Evolutionary conservation across 2,888 invertebrate species (phyloP).

Genomic region (Criorhina ranunculi): DNA sequence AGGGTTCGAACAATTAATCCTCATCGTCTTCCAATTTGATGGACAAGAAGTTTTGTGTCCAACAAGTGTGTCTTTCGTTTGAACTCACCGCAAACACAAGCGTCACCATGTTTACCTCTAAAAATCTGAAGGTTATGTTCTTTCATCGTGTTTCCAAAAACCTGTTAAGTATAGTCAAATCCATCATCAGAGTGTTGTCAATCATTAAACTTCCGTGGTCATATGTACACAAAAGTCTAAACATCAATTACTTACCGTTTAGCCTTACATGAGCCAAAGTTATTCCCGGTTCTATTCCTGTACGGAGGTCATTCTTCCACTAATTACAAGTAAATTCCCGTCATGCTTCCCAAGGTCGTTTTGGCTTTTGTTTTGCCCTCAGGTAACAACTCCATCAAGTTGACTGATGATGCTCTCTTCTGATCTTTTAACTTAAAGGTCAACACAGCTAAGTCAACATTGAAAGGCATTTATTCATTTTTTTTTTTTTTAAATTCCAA

Average conservation of each 20-base stretch:
- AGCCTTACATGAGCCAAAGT: not conserved
- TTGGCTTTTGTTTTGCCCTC: slow-evolving; percentile 11
- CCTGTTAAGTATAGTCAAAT: not conserved
- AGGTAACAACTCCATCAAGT: not conserved
- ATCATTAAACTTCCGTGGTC: not conserved
- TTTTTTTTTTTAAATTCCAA: too few species aligned
- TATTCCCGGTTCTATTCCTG: not conserved
- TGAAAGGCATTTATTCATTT: not conserved
- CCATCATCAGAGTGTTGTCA: not conserved
- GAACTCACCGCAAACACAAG: too few species aligned
- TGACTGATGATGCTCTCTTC: slow-evolving; percentile 26
- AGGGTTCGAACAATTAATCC: too few species aligned
- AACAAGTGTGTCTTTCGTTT: too few species aligned
- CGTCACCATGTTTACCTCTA: too few species aligned
- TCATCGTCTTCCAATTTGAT: too few species aligned
- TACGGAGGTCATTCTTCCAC: slow-evolving; percentile 9
- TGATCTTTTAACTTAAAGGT: slow-evolving; percentile 11
- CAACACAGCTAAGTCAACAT: too few species aligned
- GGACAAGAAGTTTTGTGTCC: too few species aligned
- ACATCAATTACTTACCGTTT: not conserved
- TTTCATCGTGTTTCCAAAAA: not conserved
- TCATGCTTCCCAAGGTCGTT: slow-evolving; percentile 40
- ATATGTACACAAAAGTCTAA: not conserved
- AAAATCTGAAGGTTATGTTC: not conserved
- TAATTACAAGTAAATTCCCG: slow-evolving; percentile 41